Conservation (phyloP, 1,140 invertebrate genomes). For the Trigoniulus corallinus region DNA sequence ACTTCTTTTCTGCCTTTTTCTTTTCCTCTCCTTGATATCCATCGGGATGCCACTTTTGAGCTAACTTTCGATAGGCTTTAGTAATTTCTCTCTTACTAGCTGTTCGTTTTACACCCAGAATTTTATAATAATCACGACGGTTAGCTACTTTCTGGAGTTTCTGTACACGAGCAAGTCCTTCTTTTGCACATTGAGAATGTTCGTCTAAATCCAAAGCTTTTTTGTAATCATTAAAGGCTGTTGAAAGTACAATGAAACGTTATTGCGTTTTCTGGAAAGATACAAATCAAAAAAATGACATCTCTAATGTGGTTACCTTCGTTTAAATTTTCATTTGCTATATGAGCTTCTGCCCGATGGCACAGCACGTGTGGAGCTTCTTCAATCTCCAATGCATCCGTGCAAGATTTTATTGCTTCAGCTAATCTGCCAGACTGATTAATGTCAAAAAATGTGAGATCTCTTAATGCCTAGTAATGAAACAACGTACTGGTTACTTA, state of each 20-base stretch:
- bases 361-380: conserved; percentile 64
- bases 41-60: conserved; percentile 98
- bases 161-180: conserved; percentile 75
- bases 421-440: conserved; percentile 37
- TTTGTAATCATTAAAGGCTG: conserved; percentile 73
- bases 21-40: conserved; percentile 75
- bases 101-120: conserved; percentile 65
- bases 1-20: conserved; percentile 90
- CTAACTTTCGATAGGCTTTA: conserved; percentile 93
- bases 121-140: conserved; percentile 96
- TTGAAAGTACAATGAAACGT: conserved; percentile 16
- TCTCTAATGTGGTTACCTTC: conserved; percentile 57
- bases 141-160: conserved; percentile 87
- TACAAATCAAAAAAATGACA: background rate
- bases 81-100: conserved; percentile 84
- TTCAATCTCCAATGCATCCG: conserved; percentile 56
- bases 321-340: conserved; percentile 78
- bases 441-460: conserved; percentile 6
- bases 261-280: background rate
- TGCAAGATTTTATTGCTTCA: conserved; percentile 57
- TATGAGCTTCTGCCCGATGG: conserved; percentile 81
- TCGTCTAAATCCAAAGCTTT: conserved; percentile 72
- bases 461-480: conserved; percentile 47
- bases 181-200: conserved; percentile 60
- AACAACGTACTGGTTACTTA: conserved; percentile 33